phyloP scores from a whole-genome alignment of 2,888 invertebrate species.

The Tryphoninae sp. region DNA sequence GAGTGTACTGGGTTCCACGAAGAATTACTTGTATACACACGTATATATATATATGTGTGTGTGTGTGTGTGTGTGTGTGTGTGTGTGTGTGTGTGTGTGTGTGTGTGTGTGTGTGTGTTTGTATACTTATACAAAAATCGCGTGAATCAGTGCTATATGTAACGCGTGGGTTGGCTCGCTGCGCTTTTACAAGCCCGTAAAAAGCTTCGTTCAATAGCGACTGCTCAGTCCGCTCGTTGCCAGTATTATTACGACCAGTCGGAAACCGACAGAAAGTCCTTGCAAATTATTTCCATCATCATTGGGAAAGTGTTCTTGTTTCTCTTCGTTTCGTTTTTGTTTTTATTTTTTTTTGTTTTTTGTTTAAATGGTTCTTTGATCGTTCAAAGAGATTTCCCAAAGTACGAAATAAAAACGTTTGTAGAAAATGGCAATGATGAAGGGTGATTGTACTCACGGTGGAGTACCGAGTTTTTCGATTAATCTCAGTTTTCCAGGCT shows the following conservation, averaged over 20 bases:
- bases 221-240: constrained; percentile 13
- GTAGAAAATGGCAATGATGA: constrained; percentile 51
- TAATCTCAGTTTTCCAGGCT: constrained; percentile 33
- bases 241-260: constrained; percentile 21
- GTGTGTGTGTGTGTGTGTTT: no score
- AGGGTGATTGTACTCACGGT: constrained; percentile 47
- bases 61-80: no score
- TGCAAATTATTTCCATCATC: constrained; percentile 40
- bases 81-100: no score
- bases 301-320: constrained; percentile 24
- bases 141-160: not conserved
- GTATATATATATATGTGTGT: not conserved
- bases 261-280: constrained; percentile 26
- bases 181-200: constrained; percentile 42
- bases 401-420: constrained; percentile 45
- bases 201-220: constrained; percentile 47
- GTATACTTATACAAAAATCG: not conserved
- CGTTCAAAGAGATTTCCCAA: constrained; percentile 21
- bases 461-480: constrained; percentile 43
- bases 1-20: no score
- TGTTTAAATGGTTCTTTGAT: not conserved
- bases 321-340: not conserved
- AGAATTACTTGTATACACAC: not conserved
- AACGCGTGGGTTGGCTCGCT: constrained; percentile 12
- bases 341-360: not conserved